Evolutionary conservation across 2,797 vertebrate genomes (phyloP), one percentile per base, ranked within the genome.

Genomic region (Coregonus sp.): DNA sequence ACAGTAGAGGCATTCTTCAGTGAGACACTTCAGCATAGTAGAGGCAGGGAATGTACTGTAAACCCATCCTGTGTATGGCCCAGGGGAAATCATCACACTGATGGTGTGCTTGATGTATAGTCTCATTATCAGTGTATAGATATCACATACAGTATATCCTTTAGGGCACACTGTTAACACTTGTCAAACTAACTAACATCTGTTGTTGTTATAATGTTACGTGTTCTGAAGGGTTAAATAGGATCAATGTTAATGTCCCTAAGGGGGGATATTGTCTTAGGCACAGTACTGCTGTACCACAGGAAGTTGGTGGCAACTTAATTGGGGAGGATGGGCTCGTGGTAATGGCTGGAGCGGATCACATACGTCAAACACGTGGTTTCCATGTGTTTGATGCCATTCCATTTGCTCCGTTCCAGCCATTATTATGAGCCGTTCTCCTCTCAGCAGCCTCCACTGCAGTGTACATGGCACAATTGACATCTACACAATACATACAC

Each of bases 101-200:
- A 81, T 74, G 68, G 78, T 9, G n/a, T 20, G 16, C 47, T 54
- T 81, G 82, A 81, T 77, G 69, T 75, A 84, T 84, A 54, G 54
- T 16, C 16, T 73, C 77, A 81, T 81, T 81, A 84, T 35, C 31
- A 25, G 47, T 14, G 65, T 68, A 68, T 56, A 18, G 4, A 15
- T 54, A 54, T 54, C 15, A 54, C 3, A 54, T 33, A 25, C 25
- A 25, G 25, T 52, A 52, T 52, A 7, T 40, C 37, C 37, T 16
- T 16, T 54, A 16, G 51, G 51, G 16, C 51, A 54, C 51, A 59
- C 16, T 6, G 54, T 18, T n/a, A 59, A 59, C 6, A 40, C 1
- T 40, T n/a, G 18, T 59, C 14, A 54, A 54, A 54, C 14, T 54
- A 54, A 54, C 14, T 54, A 54, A 18, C 4, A 54, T 14, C 15